Percentiles rank a stretch among this genome's conserved stretches.
Conservation (phyloP, 1,140 invertebrate genomes). For the Hylaeus volcanicus region DNA sequence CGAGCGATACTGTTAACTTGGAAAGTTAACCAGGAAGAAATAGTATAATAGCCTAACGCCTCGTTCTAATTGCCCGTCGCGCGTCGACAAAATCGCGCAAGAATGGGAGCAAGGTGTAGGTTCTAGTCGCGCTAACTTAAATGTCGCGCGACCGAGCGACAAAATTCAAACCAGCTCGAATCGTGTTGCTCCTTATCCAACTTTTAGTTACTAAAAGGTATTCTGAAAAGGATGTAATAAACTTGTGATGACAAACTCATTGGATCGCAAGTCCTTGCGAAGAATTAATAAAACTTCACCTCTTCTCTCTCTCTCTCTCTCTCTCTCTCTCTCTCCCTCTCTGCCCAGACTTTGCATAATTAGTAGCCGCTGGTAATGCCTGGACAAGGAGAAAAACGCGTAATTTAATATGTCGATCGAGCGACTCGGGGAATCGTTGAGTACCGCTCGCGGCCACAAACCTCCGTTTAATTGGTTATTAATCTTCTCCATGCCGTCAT, state of each 20-base stretch:
- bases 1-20: conserved; percentile 18
- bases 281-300: no score
- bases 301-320: not conserved
- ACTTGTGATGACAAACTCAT: no score
- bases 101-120: no score
- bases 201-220: no score
- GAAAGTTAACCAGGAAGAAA: conserved; percentile 21
- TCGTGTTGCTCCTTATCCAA: no score
- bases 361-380: conserved; percentile 21
- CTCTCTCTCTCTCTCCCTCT: not conserved
- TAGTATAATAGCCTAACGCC: conserved; percentile 27
- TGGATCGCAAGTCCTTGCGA: no score
- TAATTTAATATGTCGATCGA: conserved; percentile 41
- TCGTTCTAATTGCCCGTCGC: no score
- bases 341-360: conserved; percentile 29
- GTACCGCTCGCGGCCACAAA: not conserved
- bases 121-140: no score
- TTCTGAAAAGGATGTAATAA: no score
- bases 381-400: conserved; percentile 10
- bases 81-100: no score
- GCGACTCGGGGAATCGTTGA: not conserved
- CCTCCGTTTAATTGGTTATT: conserved; percentile 44
- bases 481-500: not conserved
- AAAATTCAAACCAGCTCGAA: no score
- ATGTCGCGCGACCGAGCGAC: no score